Evolutionary conservation across 2,797 vertebrate genomes (phyloP), one percentile per base, ranked within the genome.

Genomic region (Acanthurus leucopareius): DNA sequence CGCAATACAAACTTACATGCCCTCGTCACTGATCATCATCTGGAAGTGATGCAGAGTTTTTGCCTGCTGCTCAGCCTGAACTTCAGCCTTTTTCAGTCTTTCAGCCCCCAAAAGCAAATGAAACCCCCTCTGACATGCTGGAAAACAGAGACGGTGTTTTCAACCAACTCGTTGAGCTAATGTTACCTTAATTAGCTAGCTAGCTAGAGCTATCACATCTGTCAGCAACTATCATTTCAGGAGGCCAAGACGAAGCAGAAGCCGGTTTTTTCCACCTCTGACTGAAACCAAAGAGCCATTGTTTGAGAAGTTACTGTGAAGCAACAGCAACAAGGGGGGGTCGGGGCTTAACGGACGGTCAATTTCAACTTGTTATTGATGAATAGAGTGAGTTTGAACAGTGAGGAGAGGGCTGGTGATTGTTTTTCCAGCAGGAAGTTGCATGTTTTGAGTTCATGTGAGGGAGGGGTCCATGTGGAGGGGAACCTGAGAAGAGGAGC

Each of bases 381-480:
- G 9, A 40, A 40, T 40, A 40, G 38, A 40, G 25, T 7, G 6
- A 54, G 20, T 66, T 1, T 62, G 53, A 25, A 61, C 17, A 25
- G 45, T 13, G 3, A 62, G 45, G 19, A 17, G 16, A 65, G 61
- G 17, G 19, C 10, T 59, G 25, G 10, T 6, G 35, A 28, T 44
- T 60, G 56, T 25, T 73, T 48, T 1, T 48, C 48, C 56, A 51
- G 59, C 38, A 57, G 48, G 57, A 64, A 40, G 52, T 5, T 75
- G 44, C 60, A 47, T 38, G 67, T 66, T 81, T 67, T 60, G 62
- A 54, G 72, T 52, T 62, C 75, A 89, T 75, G 76, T 88, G 82
- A 91, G 88, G 68, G 75, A 90, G 80, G 64, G 58, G 69, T 86
- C 86, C 62, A 73, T 7, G 58, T 20, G 59, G 64, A 77, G n/a